These are phyloP conservation scores for Agriotes lineatus DNA, from an alignment of 2,888 invertebrate genomes.

Conservation along the genomic window DNA sequence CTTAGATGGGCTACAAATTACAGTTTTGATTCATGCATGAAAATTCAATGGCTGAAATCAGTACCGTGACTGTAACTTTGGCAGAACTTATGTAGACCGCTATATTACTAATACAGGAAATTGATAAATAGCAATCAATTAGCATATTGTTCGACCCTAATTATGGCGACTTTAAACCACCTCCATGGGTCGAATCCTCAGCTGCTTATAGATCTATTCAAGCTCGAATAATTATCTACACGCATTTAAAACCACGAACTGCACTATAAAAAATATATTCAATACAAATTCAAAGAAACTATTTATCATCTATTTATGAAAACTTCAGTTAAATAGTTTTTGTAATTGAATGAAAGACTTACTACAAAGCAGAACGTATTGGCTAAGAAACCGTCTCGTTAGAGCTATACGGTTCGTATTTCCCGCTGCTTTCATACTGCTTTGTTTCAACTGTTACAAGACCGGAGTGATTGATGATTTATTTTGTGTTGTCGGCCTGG, in stretches of 20 bases:
- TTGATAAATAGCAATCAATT: background rate
- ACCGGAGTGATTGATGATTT: slow-evolving; percentile 66
- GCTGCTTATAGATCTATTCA: background rate
- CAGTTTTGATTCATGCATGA: too few relatives aligned
- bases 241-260: slow-evolving; percentile 26
- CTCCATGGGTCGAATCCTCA: background rate
- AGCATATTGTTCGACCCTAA: background rate
- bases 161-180: background rate
- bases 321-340: slow-evolving; percentile 60
- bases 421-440: slow-evolving; percentile 64
- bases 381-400: slow-evolving; percentile 58
- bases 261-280: slow-evolving; percentile 43
- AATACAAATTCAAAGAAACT: slow-evolving; percentile 50
- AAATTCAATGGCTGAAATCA: too few relatives aligned
- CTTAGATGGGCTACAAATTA: too few relatives aligned
- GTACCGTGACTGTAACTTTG: too few relatives aligned
- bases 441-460: slow-evolving; percentile 65
- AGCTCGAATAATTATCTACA: background rate
- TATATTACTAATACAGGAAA: too few relatives aligned
- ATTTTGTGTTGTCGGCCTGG: slow-evolving; percentile 66
- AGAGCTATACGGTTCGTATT: slow-evolving; percentile 64
- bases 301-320: slow-evolving; percentile 64
- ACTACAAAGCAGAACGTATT: slow-evolving; percentile 59
- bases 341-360: slow-evolving; percentile 60
- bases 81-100: too few relatives aligned